phyloP scores from a whole-genome alignment of 2,113 vertebrate species.

The Lichenostomus cassidix region DNA sequence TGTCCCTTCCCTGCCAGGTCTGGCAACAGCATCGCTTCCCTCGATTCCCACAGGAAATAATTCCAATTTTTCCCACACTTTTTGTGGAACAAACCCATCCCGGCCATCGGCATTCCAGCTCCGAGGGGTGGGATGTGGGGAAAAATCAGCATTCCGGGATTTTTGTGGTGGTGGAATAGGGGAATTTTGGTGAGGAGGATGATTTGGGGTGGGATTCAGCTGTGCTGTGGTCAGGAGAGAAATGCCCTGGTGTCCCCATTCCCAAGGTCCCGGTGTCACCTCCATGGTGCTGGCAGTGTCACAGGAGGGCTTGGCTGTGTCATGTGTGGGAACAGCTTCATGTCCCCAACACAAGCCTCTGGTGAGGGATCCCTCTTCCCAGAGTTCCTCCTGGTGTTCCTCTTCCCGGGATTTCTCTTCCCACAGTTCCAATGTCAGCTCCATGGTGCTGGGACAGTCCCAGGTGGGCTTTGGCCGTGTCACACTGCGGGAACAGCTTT shows the following conservation, averaged over 20 bases:
- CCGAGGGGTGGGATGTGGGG: not conserved
- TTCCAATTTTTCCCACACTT: not conserved
- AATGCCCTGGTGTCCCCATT: not conserved
- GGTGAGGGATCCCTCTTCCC: no score
- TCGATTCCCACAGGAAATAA: accelerated
- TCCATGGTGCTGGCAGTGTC: not conserved
- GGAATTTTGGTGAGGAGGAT: not conserved
- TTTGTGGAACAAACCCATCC: not conserved
- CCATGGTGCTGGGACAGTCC: accelerated
- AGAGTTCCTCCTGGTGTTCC: not conserved
- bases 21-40: not conserved
- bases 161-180: accelerated
- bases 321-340: not conserved
- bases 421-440: not conserved
- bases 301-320: not conserved
- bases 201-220: not conserved
- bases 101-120: accelerated
- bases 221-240: not conserved
- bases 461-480: not conserved
- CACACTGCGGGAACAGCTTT: not conserved
- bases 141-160: not conserved
- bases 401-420: not conserved
- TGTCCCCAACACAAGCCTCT: no score
- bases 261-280: not conserved
- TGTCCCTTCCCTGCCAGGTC: accelerated